Evolutionary conservation across 2,797 vertebrate genomes (phyloP).

Genomic region (Buphagus erythrorhynchus): DNA sequence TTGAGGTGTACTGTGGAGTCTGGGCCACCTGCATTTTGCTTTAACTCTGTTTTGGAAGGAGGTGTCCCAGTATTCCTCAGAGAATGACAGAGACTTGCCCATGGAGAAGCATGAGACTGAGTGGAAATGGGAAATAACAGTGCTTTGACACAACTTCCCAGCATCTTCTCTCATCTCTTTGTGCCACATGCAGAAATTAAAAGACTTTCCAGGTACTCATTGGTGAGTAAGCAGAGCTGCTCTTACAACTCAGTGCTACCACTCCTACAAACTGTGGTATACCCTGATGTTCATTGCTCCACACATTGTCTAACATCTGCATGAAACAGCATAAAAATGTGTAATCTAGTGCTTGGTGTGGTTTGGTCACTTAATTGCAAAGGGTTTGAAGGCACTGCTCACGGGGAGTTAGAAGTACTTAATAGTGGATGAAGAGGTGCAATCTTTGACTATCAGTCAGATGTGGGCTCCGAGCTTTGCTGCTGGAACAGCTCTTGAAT

Average conservation of each 20-base stretch:
- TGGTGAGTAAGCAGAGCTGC: not conserved
- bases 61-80: not conserved
- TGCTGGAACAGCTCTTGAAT: not conserved
- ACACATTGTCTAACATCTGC: not conserved
- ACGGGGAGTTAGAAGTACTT: not conserved
- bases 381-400: not conserved
- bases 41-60: not conserved
- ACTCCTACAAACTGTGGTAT: not conserved
- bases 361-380: not conserved
- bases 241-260: not conserved
- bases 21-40: not conserved
- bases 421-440: not conserved
- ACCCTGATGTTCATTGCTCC: not conserved
- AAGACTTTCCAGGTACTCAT: not conserved
- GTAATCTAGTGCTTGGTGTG: not conserved
- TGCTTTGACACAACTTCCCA: not conserved
- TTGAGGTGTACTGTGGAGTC: not conserved
- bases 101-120: accelerated
- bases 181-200: not conserved
- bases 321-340: not conserved
- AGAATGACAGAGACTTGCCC: not conserved
- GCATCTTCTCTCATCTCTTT: not conserved
- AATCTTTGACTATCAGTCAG: not conserved
- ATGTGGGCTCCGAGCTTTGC: not conserved
- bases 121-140: accelerated